Conservation (phyloP, 2,113 vertebrate species). For the Lathamus discolor region DNA sequence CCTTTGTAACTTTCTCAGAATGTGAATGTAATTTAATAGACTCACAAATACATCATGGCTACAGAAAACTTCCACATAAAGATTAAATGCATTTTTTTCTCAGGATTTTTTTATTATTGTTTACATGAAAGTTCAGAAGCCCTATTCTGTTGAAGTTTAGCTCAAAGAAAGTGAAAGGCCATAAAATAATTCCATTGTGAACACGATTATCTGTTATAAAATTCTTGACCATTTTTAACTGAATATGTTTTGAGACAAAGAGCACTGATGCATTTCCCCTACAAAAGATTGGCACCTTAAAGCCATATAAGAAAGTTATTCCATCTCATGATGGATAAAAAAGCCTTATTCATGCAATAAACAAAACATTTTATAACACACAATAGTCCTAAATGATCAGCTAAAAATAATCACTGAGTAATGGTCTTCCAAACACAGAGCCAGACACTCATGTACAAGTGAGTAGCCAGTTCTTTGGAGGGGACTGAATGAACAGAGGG, state of each 20-base stretch:
- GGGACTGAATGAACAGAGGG: neutral
- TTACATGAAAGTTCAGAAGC: neutral
- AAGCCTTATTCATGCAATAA: neutral
- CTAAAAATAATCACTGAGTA: neutral
- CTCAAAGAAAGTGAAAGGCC: neutral
- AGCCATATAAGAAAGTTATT: neutral
- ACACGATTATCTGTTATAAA: neutral
- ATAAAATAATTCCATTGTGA: neutral
- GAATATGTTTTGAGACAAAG: neutral
- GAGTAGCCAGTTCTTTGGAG: neutral
- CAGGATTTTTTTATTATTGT: neutral
- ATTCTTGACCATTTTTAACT: neutral
- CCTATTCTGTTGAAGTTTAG: neutral
- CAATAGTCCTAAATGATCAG: neutral
- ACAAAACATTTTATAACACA: neutral
- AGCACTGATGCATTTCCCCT: neutral
- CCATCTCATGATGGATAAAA: neutral
- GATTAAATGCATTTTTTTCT: neutral
- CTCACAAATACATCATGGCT: neutral
- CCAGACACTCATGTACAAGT: accelerated
- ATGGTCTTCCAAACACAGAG: neutral
- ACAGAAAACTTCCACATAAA: neutral
- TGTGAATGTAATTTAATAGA: neutral
- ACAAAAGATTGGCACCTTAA: neutral
- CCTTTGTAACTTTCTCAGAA: neutral